A percentile compares a stretch with the other conserved stretches of the same genome.
Conservation (phyloP, 2,888 invertebrate genomes). For the Heteromyza rotundicornis region DNA sequence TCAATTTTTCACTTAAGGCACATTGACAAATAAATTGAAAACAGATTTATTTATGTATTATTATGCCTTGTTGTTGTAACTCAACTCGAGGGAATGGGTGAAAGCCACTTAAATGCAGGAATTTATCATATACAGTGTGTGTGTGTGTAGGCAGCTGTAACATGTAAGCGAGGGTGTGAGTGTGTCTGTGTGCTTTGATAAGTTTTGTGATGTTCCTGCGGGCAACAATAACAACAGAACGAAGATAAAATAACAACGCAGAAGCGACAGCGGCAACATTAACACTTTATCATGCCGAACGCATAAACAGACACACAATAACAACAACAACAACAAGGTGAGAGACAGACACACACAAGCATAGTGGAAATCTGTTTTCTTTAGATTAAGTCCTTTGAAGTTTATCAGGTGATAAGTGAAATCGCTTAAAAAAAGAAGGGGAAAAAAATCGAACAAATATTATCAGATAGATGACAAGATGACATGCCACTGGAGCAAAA, state of each 20-base stretch:
- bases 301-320: not conserved
- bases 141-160: too few relatives aligned
- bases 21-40: slow-evolving; percentile 30
- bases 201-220: slow-evolving; percentile 5
- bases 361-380: too few relatives aligned
- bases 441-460: too few relatives aligned
- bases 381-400: too few relatives aligned
- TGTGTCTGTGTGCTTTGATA: not conserved
- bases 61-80: too few relatives aligned
- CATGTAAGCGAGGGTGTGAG: not conserved
- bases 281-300: not conserved
- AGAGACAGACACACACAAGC: too few relatives aligned
- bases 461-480: too few relatives aligned
- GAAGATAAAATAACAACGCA: not conserved
- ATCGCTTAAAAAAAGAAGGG: too few relatives aligned
- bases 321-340: too few relatives aligned
- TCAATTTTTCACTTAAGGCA: slow-evolving; percentile 29
- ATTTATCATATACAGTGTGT: slow-evolving; percentile 24
- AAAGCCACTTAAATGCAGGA: slow-evolving; percentile 10
- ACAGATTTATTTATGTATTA: slow-evolving; percentile 29
- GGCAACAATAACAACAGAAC: not conserved
- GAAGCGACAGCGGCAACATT: not conserved
- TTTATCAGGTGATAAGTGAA: too few relatives aligned
- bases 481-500: too few relatives aligned
- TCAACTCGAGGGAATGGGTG: not conserved